Conservation (phyloP, 2,797 vertebrate species). For the Spinibarbus caldwelli region DNA sequence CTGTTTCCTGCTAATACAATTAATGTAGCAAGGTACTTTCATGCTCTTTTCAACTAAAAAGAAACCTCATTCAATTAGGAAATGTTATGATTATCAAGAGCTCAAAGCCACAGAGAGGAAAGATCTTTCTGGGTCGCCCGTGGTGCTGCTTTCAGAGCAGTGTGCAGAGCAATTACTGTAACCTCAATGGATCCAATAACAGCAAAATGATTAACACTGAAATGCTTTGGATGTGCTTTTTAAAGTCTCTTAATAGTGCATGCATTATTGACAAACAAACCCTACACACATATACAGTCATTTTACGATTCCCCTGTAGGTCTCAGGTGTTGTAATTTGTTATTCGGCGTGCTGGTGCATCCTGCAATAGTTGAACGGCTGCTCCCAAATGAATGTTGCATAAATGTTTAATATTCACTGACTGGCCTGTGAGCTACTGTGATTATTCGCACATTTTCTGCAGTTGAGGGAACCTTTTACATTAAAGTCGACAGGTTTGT, state of each 20-base stretch:
- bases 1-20: conserved; percentile 12
- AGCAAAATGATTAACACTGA: conserved; percentile 14
- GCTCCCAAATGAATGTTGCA: neutral
- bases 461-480: neutral
- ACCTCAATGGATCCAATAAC: conserved; percentile 18
- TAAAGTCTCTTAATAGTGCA: conserved; percentile 5
- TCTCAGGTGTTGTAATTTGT: conserved; percentile 21
- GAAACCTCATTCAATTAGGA: conserved; percentile 25
- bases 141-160: conserved; percentile 20
- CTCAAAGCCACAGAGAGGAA: conserved; percentile 29
- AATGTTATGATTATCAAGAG: conserved; percentile 32
- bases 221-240: conserved; percentile 26
- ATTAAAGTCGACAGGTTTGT: neutral
- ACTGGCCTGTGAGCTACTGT: neutral
- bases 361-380: neutral
- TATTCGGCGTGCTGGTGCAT: neutral
- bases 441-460: neutral
- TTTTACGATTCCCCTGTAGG: neutral
- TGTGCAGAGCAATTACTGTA: conserved; percentile 13
- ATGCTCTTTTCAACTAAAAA: conserved; percentile 17
- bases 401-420: conserved; percentile 15
- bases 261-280: conserved; percentile 19
- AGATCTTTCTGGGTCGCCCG: neutral
- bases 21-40: conserved; percentile 4
- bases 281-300: conserved; percentile 12